Percentiles rank a stretch among this genome's conserved stretches.
Conservation (phyloP, 2,888 invertebrate genomes). For the Tipula unca region DNA sequence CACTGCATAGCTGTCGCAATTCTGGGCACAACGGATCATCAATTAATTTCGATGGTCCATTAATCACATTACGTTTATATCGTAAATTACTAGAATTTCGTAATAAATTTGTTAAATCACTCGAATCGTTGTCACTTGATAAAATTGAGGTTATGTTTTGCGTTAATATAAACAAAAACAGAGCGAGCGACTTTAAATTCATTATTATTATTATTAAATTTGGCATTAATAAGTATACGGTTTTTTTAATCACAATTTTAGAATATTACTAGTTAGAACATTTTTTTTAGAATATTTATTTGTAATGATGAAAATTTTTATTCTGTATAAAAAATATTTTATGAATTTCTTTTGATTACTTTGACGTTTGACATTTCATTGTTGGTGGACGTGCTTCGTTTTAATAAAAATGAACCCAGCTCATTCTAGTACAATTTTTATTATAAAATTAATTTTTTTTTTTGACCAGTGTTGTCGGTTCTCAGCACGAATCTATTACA, state of each 20-base stretch:
- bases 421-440: not conserved
- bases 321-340: not conserved
- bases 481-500: too few relatives aligned
- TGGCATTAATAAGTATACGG: not conserved
- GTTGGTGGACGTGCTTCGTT: not conserved
- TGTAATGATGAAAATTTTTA: not conserved
- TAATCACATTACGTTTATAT: not conserved
- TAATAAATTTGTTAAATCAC: not conserved
- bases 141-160: constrained; percentile 20
- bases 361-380: not conserved
- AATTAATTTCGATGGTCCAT: constrained; percentile 28
- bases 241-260: not conserved
- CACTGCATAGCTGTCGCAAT: constrained; percentile 40
- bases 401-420: not conserved
- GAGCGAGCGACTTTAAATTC: not conserved
- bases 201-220: constrained; percentile 8
- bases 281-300: not conserved
- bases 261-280: not conserved
- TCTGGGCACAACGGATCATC: constrained; percentile 40
- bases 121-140: not conserved
- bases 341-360: not conserved
- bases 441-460: too few relatives aligned
- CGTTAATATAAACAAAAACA: constrained; percentile 10
- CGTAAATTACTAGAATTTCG: not conserved
- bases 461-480: too few relatives aligned